Evolutionary conservation across 2,888 invertebrate genomes (phyloP).

Genomic region (Cantharis nigra): DNA sequence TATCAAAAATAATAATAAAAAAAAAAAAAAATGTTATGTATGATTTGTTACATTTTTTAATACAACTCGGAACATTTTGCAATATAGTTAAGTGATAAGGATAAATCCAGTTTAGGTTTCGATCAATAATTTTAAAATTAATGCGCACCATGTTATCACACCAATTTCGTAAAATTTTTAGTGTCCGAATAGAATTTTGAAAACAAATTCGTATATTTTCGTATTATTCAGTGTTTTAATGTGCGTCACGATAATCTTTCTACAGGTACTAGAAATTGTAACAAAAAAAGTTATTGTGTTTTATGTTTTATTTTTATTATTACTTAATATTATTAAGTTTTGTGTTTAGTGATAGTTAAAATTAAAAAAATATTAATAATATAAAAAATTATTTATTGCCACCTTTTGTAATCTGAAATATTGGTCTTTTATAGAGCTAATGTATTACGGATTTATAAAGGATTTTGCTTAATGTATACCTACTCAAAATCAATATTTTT

Average conservation of each 20-base stretch:
- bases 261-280: conserved; percentile 46
- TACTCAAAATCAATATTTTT: conserved; percentile 47
- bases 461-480: conserved; percentile 47
- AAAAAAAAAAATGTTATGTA: conserved; percentile 7
- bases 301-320: background rate
- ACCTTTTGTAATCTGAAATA: conserved; percentile 45
- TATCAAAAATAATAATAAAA: background rate
- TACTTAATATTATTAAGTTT: conserved; percentile 11
- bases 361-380: conserved; percentile 7
- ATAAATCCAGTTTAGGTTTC: conserved; percentile 9
- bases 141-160: conserved; percentile 52
- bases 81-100: conserved; percentile 15
- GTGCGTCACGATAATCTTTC: conserved; percentile 63
- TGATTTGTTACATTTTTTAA: conserved; percentile 9
- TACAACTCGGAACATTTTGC: conserved; percentile 9
- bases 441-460: conserved; percentile 40
- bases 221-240: conserved; percentile 67
- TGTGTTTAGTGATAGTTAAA: conserved; percentile 1
- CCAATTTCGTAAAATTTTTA: conserved; percentile 43
- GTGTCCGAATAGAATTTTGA: conserved; percentile 45
- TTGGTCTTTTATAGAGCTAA: conserved; percentile 46
- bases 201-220: conserved; percentile 58
- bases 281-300: conserved; percentile 38
- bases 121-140: conserved; percentile 27
- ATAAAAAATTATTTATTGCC: conserved; percentile 17